Evolutionary conservation across 2,113 vertebrate genomes (phyloP).

Genomic region (Jaculus jaculus): DNA sequence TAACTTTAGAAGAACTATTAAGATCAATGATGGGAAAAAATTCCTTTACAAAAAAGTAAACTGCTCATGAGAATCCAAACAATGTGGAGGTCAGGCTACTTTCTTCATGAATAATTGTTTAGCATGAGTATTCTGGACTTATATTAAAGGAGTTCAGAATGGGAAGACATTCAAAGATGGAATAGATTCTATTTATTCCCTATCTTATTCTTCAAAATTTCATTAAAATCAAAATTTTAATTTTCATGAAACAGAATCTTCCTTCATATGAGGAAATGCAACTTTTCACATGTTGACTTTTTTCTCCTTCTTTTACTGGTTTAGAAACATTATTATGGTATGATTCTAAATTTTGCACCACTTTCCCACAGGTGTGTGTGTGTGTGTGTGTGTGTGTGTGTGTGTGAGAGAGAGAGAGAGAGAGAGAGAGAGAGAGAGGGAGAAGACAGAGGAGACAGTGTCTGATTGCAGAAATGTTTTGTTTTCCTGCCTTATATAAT

Average conservation of each 20-base stretch:
- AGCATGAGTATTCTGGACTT: not conserved
- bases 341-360: not conserved
- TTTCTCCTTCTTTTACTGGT: not conserved
- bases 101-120: not conserved
- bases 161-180: not conserved
- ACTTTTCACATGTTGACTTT: not conserved
- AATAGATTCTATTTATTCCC: not conserved
- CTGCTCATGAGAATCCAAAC: too few species aligned
- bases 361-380: conserved; percentile 15
- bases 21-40: not conserved
- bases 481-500: not conserved
- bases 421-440: not conserved
- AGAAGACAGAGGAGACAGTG: not conserved
- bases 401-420: not conserved
- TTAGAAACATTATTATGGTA: not conserved
- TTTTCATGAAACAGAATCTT: conserved; percentile 29
- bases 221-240: not conserved
- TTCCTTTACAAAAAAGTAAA: not conserved
- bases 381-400: not conserved
- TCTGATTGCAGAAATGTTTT: conserved; percentile 38
- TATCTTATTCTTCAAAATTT: conserved; percentile 12
- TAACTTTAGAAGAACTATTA: not conserved
- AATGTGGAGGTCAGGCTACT: not conserved
- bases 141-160: not conserved
- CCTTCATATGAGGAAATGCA: not conserved